These are phyloP conservation scores for Morbakka virulenta DNA, from an alignment of 30 jellyfish, hydroid and myxozoan species.

Conservation along the genomic window DNA sequence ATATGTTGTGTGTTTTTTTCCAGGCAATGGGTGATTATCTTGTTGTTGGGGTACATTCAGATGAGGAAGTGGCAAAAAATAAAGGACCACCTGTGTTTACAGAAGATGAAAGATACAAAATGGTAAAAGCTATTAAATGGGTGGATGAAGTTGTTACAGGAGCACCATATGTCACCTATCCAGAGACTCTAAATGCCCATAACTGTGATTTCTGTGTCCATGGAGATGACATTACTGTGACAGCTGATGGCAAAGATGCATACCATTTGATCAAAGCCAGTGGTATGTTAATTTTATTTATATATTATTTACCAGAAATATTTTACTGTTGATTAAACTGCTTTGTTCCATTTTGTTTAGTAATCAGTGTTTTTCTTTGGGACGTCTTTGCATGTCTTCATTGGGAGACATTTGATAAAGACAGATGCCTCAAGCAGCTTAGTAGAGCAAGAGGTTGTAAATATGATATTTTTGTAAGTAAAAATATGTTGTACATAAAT, in stretches of 20 bases:
- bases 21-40: slow-evolving; percentile 87
- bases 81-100: slow-evolving; percentile 98
- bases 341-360: no score
- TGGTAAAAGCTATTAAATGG: slow-evolving; percentile 97
- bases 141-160: slow-evolving; percentile 92
- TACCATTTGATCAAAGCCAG: slow-evolving; percentile 82
- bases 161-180: slow-evolving; percentile 93
- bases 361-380: no score
- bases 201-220: slow-evolving; percentile 97
- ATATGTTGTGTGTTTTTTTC: no score
- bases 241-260: slow-evolving; percentile 96
- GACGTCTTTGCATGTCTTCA: no score
- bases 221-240: slow-evolving; percentile 95
- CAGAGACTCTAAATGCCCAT: slow-evolving; percentile 75
- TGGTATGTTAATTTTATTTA: slow-evolving; percentile 69
- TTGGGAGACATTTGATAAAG: no score
- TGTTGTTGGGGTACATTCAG: slow-evolving; percentile 94
- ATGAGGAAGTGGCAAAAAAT: slow-evolving; percentile 76
- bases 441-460: no score
- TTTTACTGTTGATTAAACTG: no score
- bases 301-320: no score
- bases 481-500: no score
- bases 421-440: no score
- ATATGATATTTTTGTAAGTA: no score
- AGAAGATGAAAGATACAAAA: slow-evolving; percentile 89